These are phyloP conservation scores for Rhaphigaster nebulosa DNA, from an alignment of 2,888 invertebrate species.

Conservation along the genomic window DNA sequence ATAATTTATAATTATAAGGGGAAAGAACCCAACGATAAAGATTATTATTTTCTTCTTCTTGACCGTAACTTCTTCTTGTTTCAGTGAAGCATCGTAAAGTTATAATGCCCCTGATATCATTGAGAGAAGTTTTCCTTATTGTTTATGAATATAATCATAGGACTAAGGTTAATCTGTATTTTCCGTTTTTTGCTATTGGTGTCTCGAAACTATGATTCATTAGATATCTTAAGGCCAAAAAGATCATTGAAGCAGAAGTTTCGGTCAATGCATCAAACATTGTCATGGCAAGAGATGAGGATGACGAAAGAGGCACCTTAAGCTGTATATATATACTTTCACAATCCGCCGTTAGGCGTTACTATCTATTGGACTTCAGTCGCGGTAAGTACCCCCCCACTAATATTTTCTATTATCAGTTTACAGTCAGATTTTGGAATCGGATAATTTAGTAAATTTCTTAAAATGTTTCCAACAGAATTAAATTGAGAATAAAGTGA, in stretches of 20 bases:
- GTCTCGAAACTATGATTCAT: background rate
- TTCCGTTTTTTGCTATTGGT: background rate
- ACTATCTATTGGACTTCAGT: conserved; percentile 2
- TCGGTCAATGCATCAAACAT: conserved; percentile 32
- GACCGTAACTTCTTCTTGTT: no score
- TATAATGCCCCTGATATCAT: no score
- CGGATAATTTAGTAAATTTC: background rate
- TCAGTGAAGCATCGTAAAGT: no score
- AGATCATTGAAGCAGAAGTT: conserved; percentile 9
- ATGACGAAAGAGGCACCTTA: conserved; percentile 20
- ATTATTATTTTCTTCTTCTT: no score
- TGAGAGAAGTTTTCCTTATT: no score
- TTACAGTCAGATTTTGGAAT: background rate
- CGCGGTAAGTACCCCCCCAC: background rate
- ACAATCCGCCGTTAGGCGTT: conserved; percentile 28
- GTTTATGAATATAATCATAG: no score
- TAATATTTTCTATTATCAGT: background rate
- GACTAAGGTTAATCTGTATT: background rate
- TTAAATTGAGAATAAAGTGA: background rate
- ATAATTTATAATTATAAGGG: no score
- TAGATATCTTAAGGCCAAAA: background rate
- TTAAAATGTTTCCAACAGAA: background rate
- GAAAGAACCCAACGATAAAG: no score
- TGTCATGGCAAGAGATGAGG: conserved; percentile 18
- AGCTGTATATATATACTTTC: conserved; percentile 30